Evolutionary conservation across 2,113 vertebrate species (phyloP).

Genomic region (Oreochromis niloticus): DNA sequence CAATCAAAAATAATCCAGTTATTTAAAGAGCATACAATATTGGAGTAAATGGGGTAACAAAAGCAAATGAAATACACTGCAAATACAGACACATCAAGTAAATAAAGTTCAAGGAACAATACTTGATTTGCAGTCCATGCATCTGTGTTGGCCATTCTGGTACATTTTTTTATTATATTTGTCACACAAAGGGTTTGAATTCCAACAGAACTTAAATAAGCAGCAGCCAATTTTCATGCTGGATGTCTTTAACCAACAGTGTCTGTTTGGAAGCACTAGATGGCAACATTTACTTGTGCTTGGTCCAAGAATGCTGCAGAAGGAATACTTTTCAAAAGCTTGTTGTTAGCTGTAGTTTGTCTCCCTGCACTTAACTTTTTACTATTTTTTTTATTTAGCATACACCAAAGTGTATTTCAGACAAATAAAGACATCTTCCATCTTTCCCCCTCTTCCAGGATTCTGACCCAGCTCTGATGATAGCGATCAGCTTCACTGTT

Average conservation of each 20-base stretch:
- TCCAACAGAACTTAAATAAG: not conserved
- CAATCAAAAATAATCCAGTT: not conserved
- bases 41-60: not conserved
- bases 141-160: not conserved
- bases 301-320: not conserved
- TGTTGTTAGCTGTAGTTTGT: not conserved
- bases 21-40: not conserved
- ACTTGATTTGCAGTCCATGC: not conserved
- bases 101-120: not conserved
- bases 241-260: not conserved
- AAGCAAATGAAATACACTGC: not conserved
- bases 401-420: not conserved
- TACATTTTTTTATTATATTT: not conserved
- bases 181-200: not conserved
- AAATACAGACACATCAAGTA: not conserved
- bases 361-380: not conserved
- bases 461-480: not conserved
- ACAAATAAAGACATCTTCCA: not conserved
- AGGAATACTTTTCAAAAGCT: not conserved
- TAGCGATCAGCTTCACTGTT: not conserved
- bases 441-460: not conserved
- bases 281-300: conserved; percentile 54
- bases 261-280: conserved; percentile 51
- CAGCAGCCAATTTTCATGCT: not conserved
- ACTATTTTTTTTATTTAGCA: not conserved